Conservation (phyloP, 2,113 vertebrate genomes). For the Phrynosoma platyrhinos region DNA sequence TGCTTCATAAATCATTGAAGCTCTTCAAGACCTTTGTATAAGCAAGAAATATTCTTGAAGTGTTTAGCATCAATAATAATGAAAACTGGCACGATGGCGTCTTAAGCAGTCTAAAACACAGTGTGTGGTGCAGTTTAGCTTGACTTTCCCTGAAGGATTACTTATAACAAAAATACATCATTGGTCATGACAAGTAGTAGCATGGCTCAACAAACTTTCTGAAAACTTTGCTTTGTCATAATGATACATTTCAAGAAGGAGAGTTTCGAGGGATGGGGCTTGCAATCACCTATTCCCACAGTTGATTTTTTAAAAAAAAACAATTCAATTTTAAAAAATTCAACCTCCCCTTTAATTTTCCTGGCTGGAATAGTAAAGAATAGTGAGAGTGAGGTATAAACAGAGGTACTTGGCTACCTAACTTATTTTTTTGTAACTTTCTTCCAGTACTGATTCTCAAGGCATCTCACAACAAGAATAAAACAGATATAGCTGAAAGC, state of each 20-base stretch:
- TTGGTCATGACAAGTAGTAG: constrained; percentile 69
- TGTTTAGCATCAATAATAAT: constrained; percentile 80
- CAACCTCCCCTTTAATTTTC: no score
- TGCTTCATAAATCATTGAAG: constrained; percentile 80
- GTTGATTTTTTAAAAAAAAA: no score
- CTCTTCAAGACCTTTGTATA: constrained; percentile 70
- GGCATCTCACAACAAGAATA: no score
- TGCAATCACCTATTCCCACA: neutral
- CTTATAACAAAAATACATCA: constrained; percentile 74
- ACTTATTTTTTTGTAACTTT: no score
- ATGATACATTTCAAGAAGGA: constrained; percentile 67
- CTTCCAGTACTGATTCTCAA: no score
- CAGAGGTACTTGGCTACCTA: no score
- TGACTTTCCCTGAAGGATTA: constrained; percentile 72
- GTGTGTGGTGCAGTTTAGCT: constrained; percentile 51
- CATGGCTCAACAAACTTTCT: constrained; percentile 68
- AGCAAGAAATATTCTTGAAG: constrained; percentile 77
- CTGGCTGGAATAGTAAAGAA: no score
- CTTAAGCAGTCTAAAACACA: constrained; percentile 73
- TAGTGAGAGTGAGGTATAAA: no score
- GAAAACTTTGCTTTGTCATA: constrained; percentile 69
- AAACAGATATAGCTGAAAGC: no score
- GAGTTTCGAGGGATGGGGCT: neutral
- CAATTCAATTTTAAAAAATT: no score
- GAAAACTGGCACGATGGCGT: constrained; percentile 73